phyloP scores from a whole-genome alignment of 2,797 vertebrate genomes.

The Sylvia borin region DNA sequence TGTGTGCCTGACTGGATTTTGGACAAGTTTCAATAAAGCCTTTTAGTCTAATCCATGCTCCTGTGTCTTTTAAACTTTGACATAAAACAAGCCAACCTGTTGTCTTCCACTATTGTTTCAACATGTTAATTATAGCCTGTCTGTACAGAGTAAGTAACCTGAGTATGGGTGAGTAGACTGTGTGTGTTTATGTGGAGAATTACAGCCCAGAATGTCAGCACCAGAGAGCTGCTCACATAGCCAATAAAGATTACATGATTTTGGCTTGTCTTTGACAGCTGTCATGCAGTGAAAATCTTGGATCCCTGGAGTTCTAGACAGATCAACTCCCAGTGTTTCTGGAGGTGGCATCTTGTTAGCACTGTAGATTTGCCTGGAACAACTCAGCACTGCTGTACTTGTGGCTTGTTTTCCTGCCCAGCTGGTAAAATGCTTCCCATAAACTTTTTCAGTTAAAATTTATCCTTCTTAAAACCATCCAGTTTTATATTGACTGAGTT shows the following conservation, averaged over 20 bases:
- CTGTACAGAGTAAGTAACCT: background rate
- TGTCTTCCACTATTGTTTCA: background rate
- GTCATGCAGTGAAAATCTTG: background rate
- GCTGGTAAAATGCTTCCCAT: background rate
- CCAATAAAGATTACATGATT: background rate
- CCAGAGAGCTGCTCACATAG: background rate
- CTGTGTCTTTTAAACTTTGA: conserved; percentile 19
- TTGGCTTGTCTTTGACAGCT: background rate
- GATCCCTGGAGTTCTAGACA: background rate
- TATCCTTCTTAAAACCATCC: background rate
- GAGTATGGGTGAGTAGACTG: background rate
- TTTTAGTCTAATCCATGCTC: conserved; percentile 49
- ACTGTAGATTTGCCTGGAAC: background rate
- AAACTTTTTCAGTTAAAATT: background rate
- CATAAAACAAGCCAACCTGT: background rate
- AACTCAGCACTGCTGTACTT: background rate
- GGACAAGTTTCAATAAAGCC: conserved; percentile 75
- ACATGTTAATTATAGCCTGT: background rate
- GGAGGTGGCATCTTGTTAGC: background rate
- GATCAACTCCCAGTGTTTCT: background rate
- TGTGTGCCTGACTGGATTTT: conserved; percentile 65
- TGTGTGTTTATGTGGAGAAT: background rate
- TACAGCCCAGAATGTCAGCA: background rate
- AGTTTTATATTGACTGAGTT: background rate
- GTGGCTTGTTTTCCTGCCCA: background rate